Base-by-base conservation (phyloP, 1,140 invertebrate genomes). In the Cydia amplana region DNA sequence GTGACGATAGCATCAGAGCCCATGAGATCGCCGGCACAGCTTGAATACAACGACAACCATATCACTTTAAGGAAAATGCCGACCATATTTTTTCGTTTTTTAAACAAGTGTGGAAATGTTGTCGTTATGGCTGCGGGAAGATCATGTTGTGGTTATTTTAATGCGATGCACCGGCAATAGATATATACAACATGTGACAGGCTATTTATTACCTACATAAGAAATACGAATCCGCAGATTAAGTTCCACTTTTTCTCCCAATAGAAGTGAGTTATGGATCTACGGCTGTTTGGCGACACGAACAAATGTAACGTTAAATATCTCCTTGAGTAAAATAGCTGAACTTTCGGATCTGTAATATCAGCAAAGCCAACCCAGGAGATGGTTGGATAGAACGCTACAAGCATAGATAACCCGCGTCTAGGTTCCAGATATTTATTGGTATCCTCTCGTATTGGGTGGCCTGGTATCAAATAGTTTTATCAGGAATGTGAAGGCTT, bases 321-420 rank as follows among this genome's bases (percentile, higher is more conserved):
- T 60, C 7, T 23, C 55, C 49, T 18, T n/a, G 7, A 23, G 64
- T 65, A 65, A 64, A 18, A 70, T 70, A 18, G 32, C 65, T 43
- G 65, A 16, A 70, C 28, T 36, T 36, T 70, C 14, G 32, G n/a
- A 43, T 36, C 65, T 70, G 28, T 36, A 40, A 40, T 36, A 40
- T 70, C 65, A 10, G 36, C 18, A 36, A 73, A 80, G 75, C 75
- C 74, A 72, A 43, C 46, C 51, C 55, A 70, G 74, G 46, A 73
- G 78, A 78, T 79, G 36, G 64, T 51, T 64, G 64, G 81, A 81
- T 84, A 82, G 77, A 78, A 79, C 74, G 9, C 28, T 79, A 80
- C 82, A 80, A 78, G 79, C 74, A 75, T 70, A 77, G 80, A 82
- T 82, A 80, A 78, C 78, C 78, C 63, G 73, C 18, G 72, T 78